Percentiles rank a stretch among this genome's conserved stretches.
These are phyloP conservation scores for Chromoteleia sp. DNA, from an alignment of 2,888 invertebrate species.

Conservation along the genomic window DNA sequence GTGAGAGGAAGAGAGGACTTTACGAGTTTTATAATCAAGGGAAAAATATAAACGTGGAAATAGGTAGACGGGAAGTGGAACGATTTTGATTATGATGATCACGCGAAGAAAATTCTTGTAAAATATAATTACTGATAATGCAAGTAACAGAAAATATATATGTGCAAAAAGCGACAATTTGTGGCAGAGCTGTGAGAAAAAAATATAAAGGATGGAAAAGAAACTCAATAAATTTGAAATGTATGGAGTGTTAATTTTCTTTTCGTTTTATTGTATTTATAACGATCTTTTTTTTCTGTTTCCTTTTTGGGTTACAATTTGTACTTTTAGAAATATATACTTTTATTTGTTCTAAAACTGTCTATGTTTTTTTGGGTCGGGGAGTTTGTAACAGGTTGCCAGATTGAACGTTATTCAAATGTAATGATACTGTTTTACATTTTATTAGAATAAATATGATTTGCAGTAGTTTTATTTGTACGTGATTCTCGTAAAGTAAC, in stretches of 20 bases:
- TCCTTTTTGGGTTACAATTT: slow-evolving; percentile 10
- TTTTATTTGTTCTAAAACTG: slow-evolving; percentile 31
- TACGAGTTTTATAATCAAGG: slow-evolving; percentile 38
- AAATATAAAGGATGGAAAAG: slow-evolving; percentile 48
- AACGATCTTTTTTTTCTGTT: slow-evolving; percentile 23
- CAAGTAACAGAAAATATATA: slow-evolving; percentile 62
- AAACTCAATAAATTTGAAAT: slow-evolving; percentile 67
- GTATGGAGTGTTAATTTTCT: slow-evolving; percentile 67
- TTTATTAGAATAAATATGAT: no score
- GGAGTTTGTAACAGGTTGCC: no score
- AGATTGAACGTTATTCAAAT: no score
- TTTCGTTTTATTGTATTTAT: slow-evolving; percentile 28
- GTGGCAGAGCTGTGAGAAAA: slow-evolving; percentile 57
- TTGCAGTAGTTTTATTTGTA: no score
- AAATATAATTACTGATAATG: slow-evolving; percentile 54
- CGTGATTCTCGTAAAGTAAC: no score
- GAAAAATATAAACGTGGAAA: background rate
- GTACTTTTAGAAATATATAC: slow-evolving; percentile 21
- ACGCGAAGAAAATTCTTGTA: slow-evolving; percentile 49
- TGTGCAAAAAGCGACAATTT: slow-evolving; percentile 51
- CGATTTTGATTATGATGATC: slow-evolving; percentile 21
- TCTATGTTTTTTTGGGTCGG: no score
- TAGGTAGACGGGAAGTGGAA: background rate
- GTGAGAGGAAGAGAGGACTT: background rate
- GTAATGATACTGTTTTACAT: no score